phyloP scores from a whole-genome alignment of 1,140 invertebrate genomes.

The Penaeus vannamei region DNA sequence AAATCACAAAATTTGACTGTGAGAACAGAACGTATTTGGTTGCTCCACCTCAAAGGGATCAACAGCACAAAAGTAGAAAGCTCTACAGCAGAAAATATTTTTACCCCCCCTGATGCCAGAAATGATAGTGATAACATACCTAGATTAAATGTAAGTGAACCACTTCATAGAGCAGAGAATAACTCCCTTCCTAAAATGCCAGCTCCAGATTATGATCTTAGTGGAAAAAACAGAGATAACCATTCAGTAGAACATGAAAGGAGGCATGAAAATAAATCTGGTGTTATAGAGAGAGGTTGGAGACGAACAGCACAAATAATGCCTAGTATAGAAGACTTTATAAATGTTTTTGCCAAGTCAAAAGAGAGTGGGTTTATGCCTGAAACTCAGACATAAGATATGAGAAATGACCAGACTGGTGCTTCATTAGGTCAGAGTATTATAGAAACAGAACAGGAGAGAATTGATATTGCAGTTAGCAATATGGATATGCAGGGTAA shows the following conservation, averaged over 20 bases:
- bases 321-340: constrained; percentile 62
- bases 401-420: constrained; percentile 28
- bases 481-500: constrained; percentile 65
- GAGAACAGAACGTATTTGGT: constrained; percentile 36
- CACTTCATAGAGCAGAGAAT: neutral
- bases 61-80: constrained; percentile 30
- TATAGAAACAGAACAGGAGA: neutral
- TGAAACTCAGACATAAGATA: constrained; percentile 44
- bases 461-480: constrained; percentile 26
- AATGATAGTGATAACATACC: no score
- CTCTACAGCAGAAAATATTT: neutral
- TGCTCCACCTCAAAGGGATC: constrained; percentile 34
- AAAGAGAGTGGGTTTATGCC: constrained; percentile 1
- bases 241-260: neutral
- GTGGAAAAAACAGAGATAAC: neutral
- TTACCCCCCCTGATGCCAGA: no score
- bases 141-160: neutral
- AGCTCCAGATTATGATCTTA: neutral
- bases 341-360: constrained; percentile 14
- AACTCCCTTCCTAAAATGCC: neutral
- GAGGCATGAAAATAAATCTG: constrained; percentile 31
- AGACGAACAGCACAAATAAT: constrained; percentile 62
- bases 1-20: constrained; percentile 8
- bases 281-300: constrained; percentile 56
- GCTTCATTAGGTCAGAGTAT: constrained; percentile 7